Evolutionary conservation across 2,113 vertebrate species (phyloP).

Genomic region (Gymnocephalus cernua): DNA sequence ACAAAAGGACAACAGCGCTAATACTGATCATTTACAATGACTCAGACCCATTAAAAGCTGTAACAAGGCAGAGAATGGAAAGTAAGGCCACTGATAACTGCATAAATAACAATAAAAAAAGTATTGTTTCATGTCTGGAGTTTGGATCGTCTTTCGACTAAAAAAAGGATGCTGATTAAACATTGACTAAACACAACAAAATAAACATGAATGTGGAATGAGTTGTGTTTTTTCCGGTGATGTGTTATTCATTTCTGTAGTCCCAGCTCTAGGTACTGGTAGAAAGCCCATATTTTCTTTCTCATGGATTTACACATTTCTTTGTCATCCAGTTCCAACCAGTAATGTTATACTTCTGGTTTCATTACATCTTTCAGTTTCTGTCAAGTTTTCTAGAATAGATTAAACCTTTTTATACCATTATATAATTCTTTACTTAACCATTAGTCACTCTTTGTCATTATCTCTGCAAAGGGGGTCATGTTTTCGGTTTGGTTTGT

Average conservation of each 20-base stretch:
- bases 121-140: constrained; percentile 8
- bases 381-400: background rate
- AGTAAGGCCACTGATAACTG: background rate
- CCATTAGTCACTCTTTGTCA: background rate
- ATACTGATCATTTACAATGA: constrained; percentile 50
- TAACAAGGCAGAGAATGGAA: constrained; percentile 34
- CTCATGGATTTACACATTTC: constrained; percentile 10
- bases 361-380: constrained; percentile 15
- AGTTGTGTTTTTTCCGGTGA: background rate
- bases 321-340: background rate
- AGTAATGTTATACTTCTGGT: background rate
- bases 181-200: background rate
- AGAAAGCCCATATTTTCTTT: background rate
- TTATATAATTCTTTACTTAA: constrained; percentile 2
- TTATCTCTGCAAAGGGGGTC: background rate
- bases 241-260: background rate
- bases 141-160: background rate
- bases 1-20: constrained; percentile 46
- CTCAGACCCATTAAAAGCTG: constrained; percentile 46
- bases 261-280: background rate
- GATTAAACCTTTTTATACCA: background rate
- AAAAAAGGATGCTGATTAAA: background rate
- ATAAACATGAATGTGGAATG: background rate
- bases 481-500: too few relatives aligned
- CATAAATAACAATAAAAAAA: background rate